Evolutionary conservation across 1,140 invertebrate genomes (phyloP).

Genomic region (Stratiolaelaps scimitus): DNA sequence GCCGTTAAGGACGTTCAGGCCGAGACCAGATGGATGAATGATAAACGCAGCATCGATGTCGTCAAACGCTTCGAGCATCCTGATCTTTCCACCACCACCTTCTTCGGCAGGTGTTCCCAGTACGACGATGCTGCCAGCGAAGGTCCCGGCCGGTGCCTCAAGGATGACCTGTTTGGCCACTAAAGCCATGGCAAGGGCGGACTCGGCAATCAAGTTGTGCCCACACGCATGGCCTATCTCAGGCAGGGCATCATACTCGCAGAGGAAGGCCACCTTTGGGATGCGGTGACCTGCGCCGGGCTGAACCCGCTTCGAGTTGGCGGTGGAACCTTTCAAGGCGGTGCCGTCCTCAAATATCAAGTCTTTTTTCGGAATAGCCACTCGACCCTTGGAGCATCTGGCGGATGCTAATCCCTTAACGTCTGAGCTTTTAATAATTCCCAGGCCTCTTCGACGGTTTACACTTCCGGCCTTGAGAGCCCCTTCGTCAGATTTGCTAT

Average conservation of each 20-base stretch:
- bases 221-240: slow-evolving; percentile 42
- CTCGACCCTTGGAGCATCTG: too few species aligned
- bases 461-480: too few species aligned
- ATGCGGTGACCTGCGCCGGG: slow-evolving; percentile 30
- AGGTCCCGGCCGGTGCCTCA: slow-evolving; percentile 30
- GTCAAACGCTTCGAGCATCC: slow-evolving; percentile 40
- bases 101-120: slow-evolving; percentile 44
- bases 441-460: too few species aligned
- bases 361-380: too few species aligned
- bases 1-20: not conserved
- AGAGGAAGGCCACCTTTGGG: slow-evolving; percentile 39
- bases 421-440: too few species aligned
- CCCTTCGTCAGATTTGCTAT: too few species aligned
- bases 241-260: slow-evolving; percentile 43
- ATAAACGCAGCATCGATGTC: slow-evolving; percentile 42
- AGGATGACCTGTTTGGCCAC: slow-evolving; percentile 40
- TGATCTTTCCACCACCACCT: slow-evolving; percentile 42
- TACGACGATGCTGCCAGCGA: slow-evolving; percentile 37
- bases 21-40: slow-evolving; percentile 39
- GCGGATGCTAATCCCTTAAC: too few species aligned
- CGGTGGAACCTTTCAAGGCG: too few species aligned
- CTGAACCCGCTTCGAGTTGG: too few species aligned
- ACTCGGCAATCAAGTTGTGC: slow-evolving; percentile 42
- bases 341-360: too few species aligned
- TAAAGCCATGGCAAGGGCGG: slow-evolving; percentile 39